Percentiles rank a stretch among this genome's conserved stretches.
These are phyloP conservation scores for Bathynomus jamesi DNA, from an alignment of 1,140 invertebrate genomes.

Conservation along the genomic window DNA sequence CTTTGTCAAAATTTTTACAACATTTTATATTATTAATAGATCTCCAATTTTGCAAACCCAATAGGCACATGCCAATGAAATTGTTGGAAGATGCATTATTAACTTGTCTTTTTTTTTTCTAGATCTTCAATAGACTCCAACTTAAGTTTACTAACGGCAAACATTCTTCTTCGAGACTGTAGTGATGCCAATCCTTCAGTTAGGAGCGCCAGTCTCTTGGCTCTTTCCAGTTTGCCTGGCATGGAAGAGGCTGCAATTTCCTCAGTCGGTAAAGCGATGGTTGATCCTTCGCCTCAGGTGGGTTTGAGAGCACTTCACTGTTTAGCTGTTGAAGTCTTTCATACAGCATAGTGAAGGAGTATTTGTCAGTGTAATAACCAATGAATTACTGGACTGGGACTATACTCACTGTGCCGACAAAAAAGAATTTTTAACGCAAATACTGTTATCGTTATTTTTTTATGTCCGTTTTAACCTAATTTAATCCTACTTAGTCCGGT, in stretches of 20 bases:
- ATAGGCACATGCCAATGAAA: no score
- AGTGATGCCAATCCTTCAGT: slow-evolving; percentile 1
- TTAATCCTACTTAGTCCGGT: no score
- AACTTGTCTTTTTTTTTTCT: neutral
- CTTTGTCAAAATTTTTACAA: no score
- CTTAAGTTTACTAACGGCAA: neutral
- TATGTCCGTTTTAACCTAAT: neutral
- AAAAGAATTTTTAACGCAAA: neutral
- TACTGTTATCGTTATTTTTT: neutral
- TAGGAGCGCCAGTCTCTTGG: neutral
- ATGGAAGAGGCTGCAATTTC: neutral
- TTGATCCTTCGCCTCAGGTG: neutral
- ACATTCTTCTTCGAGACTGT: slow-evolving; percentile 1
- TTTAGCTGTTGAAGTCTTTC: neutral
- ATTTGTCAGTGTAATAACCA: neutral
- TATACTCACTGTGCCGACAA: neutral
- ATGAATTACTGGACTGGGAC: neutral
- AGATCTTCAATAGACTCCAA: neutral
- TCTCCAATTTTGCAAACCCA: no score
- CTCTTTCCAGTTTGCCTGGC: neutral
- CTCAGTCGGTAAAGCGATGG: neutral
- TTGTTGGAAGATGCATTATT: no score
- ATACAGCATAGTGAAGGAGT: neutral
- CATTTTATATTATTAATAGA: no score
- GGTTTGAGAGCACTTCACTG: neutral